Base-by-base conservation (phyloP, 2,113 vertebrate species). In the Etheostoma cragini region DNA sequence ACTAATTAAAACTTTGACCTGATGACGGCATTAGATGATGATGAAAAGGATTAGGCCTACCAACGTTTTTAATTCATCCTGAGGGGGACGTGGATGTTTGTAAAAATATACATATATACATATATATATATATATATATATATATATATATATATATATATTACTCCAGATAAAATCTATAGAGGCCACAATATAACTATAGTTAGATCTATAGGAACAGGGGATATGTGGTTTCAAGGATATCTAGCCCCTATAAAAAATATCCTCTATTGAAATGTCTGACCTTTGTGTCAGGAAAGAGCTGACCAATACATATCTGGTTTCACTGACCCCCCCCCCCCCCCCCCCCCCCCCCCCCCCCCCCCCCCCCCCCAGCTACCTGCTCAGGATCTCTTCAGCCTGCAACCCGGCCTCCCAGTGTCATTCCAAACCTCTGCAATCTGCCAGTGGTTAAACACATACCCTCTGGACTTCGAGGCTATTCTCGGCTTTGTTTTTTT, bases 281-380 rank as follows among this genome's bases (percentile, higher is more conserved):
- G 92, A 94, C 94, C 93, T 94, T 92, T 81, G 74, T 92, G 90
- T 90, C 90, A 92, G 74, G 53, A 90, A 95, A 92, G 78, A 90
- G 94, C 94, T 95, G 94, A 94, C 92, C 91, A 81, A n/a, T 35
- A 83, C 87, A 68, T 88, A 92, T 95, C 93, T 46, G 10, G 72
- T 95, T 95, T 90, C 94, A 80, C 91, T 80, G 90, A 87, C 89
- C 91, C 93, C 91, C 87, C 90, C 83, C 83, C 62, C 49, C 46
- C 57, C 87, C 83, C 62, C 49, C 46, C 57, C 87, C 83, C 62
- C 49, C 46, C 57, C 89, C 91, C 93, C 91, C 87, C 90, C 83
- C 89, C 91, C 93, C 91, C 87, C 90, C 83, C 83, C 62, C 49
- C 46, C 57, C 87, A 74, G 76, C 45, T 24, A 85, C 83, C 65